phyloP scores from a whole-genome alignment of 2,113 vertebrate species.

The Hyla sarda region DNA sequence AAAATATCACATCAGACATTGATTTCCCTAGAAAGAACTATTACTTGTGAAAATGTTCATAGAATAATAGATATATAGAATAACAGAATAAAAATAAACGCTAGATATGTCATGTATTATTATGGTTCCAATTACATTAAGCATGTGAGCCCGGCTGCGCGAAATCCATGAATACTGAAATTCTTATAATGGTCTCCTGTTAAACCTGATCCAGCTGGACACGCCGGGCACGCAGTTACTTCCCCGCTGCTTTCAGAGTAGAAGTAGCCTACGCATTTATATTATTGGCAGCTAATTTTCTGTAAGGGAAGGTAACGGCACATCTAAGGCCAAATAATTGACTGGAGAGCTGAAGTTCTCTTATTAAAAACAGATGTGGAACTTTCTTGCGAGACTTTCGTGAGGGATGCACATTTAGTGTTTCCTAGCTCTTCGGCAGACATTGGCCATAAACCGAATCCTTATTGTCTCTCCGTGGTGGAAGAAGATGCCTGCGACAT shows the following conservation, averaged over 20 bases:
- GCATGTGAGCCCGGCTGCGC: neutral
- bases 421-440: neutral
- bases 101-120: neutral
- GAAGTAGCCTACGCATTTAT: constrained; percentile 19
- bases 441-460: neutral
- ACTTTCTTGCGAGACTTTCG: neutral
- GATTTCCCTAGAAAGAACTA: neutral
- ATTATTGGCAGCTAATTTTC: constrained; percentile 54
- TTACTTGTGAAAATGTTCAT: neutral
- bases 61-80: neutral
- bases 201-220: constrained; percentile 9
- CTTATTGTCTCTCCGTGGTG: neutral
- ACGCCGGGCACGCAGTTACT: neutral
- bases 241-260: neutral
- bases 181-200: neutral
- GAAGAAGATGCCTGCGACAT: neutral
- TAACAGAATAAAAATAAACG: neutral
- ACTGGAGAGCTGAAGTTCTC: neutral
- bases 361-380: constrained; percentile 29
- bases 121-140: neutral
- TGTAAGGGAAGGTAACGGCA: constrained; percentile 21
- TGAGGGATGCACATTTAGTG: constrained; percentile 1
- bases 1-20: neutral
- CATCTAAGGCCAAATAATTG: constrained; percentile 27
- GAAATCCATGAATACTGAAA: neutral